A percentile compares a stretch with the other conserved stretches of the same genome.
These are phyloP conservation scores for Macrobrachium nipponense DNA, from an alignment of 1,140 invertebrate species.

Conservation along the genomic window DNA sequence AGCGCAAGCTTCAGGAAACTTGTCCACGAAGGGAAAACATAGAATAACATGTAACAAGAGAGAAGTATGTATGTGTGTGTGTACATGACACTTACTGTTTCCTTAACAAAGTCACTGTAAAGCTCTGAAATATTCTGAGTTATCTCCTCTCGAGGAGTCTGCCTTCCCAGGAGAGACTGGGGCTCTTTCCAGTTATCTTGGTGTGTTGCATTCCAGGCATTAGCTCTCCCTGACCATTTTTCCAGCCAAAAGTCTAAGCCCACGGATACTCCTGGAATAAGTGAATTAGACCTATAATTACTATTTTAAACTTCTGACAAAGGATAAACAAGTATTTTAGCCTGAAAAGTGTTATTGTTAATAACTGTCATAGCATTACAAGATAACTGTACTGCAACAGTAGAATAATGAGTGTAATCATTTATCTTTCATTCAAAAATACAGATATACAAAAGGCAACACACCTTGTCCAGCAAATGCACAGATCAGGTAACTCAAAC, in stretches of 20 bases:
- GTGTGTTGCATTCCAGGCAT: conserved; percentile 1
- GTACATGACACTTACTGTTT: conserved; percentile 19
- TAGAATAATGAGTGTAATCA: no score
- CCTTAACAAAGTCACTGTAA: conserved; percentile 6
- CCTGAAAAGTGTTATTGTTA: no score
- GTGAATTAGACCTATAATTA: conserved; percentile 66
- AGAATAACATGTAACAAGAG: background rate
- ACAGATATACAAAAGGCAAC: background rate
- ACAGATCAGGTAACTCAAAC: conserved; percentile 72
- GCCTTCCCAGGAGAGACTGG: background rate
- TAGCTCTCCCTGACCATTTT: conserved; percentile 71
- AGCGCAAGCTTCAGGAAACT: background rate
- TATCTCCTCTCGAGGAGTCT: background rate
- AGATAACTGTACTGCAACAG: no score
- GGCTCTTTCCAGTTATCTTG: background rate
- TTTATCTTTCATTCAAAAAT: background rate
- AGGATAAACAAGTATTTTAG: no score
- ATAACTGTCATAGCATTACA: no score
- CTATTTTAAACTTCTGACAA: background rate
- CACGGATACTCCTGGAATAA: conserved; percentile 74
- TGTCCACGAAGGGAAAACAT: background rate
- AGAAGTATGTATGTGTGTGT: background rate
- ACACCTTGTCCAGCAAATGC: conserved; percentile 66
- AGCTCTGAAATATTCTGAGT: background rate
- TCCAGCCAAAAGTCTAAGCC: conserved; percentile 77